phyloP scores from a whole-genome alignment of 2,797 vertebrate genomes.

The Pseudochirops corinnae region DNA sequence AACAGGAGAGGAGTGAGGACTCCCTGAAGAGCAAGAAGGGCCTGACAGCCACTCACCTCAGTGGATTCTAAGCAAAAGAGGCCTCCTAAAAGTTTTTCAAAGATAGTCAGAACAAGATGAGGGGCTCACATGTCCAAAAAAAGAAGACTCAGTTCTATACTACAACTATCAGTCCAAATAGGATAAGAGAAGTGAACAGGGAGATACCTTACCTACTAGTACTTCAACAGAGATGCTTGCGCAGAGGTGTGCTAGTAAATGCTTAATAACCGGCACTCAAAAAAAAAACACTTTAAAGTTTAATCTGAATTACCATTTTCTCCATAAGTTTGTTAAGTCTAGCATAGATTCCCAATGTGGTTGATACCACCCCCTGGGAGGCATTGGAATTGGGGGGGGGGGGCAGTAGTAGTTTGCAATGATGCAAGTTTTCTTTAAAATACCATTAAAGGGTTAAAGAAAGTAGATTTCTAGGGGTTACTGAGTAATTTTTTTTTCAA shows the following conservation, averaged over 20 bases:
- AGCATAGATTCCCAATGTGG: too few species aligned
- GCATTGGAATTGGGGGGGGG: too few species aligned
- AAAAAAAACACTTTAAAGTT: neutral
- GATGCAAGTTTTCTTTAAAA: too few species aligned
- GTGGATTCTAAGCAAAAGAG: neutral
- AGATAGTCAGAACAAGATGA: neutral
- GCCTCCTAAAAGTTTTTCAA: neutral
- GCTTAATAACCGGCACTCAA: neutral
- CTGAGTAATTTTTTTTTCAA: too few species aligned
- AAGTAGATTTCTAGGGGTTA: too few species aligned
- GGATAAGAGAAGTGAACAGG: neutral
- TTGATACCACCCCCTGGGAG: too few species aligned
- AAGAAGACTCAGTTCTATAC: neutral
- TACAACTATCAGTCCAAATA: neutral
- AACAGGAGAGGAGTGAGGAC: neutral
- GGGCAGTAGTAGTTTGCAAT: too few species aligned
- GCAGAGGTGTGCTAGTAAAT: neutral
- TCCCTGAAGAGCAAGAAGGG: neutral
- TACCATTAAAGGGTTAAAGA: too few species aligned
- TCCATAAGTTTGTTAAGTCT: neutral
- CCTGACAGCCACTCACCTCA: neutral
- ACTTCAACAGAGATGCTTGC: neutral
- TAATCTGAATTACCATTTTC: neutral
- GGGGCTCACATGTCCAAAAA: neutral
- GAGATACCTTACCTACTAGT: neutral